Conservation (phyloP, 1,140 invertebrate species). For the Nautilus pompilius region DNA sequence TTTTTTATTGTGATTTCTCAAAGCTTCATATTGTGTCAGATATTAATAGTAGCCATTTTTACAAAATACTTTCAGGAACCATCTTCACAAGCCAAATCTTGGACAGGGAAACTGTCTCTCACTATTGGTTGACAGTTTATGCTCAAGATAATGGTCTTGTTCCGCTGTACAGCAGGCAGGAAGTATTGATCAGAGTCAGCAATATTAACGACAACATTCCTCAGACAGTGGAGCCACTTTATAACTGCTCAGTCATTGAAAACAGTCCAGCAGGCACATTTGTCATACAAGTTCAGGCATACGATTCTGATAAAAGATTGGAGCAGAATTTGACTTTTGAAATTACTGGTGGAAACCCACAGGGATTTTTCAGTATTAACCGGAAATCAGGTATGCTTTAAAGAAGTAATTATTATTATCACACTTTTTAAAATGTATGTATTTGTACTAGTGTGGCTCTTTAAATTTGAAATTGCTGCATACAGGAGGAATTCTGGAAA, state of each 20-base stretch:
- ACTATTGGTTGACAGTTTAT: constrained; percentile 92
- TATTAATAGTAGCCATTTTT: too few relatives aligned
- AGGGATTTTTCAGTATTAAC: constrained; percentile 86
- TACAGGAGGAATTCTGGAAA: too few relatives aligned
- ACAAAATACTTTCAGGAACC: constrained; percentile 79
- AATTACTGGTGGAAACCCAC: constrained; percentile 86
- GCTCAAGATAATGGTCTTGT: constrained; percentile 87
- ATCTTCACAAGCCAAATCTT: constrained; percentile 78
- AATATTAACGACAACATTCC: constrained; percentile 95
- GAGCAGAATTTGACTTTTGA: constrained; percentile 69
- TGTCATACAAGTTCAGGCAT: constrained; percentile 74
- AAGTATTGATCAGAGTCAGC: constrained; percentile 80
- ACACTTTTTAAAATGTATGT: not conserved
- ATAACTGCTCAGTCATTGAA: constrained; percentile 78
- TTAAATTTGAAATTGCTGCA: too few relatives aligned
- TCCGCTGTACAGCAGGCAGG: constrained; percentile 67
- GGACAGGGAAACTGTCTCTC: constrained; percentile 80
- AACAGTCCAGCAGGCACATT: constrained; percentile 71
- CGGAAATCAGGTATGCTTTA: constrained; percentile 69
- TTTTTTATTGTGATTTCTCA: too few relatives aligned
- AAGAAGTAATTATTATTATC: not conserved
- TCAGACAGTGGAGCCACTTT: constrained; percentile 79
- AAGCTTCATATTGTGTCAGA: too few relatives aligned
- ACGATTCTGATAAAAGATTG: constrained; percentile 74
- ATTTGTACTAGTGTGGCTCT: too few relatives aligned